Conservation (phyloP, 2,113 vertebrate genomes). For the Antechinus stuartii region DNA sequence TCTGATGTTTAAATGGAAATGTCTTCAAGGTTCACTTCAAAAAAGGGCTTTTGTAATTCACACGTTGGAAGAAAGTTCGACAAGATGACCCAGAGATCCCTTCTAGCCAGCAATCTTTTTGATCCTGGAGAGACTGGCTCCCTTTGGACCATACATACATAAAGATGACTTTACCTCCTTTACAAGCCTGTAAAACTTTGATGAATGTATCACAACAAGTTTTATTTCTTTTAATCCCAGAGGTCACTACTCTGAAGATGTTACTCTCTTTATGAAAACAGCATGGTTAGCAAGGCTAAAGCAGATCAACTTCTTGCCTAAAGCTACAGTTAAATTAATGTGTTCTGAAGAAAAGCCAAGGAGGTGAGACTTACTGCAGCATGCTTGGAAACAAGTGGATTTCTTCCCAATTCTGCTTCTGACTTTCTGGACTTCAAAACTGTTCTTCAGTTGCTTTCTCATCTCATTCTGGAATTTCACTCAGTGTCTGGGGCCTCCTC, state of each 20-base stretch:
- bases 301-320: conserved; percentile 42
- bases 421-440: not conserved
- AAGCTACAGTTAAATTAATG: not conserved
- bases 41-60: not conserved
- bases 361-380: not conserved
- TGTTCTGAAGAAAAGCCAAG: not conserved
- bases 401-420: not conserved
- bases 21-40: not conserved
- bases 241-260: not conserved
- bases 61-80: not conserved
- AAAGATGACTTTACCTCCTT: not conserved
- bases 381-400: not conserved
- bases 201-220: not conserved
- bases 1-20: not conserved
- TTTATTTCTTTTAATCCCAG: not conserved
- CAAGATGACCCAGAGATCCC: not conserved
- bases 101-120: not conserved
- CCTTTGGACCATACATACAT: not conserved
- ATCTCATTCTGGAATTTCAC: not conserved
- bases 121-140: not conserved
- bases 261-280: not conserved
- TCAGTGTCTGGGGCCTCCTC: not conserved
- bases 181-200: not conserved
- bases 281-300: not conserved
- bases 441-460: not conserved